Evolutionary conservation across 1,140 invertebrate genomes (phyloP).

Genomic region (Dendrolimus kikuchii): DNA sequence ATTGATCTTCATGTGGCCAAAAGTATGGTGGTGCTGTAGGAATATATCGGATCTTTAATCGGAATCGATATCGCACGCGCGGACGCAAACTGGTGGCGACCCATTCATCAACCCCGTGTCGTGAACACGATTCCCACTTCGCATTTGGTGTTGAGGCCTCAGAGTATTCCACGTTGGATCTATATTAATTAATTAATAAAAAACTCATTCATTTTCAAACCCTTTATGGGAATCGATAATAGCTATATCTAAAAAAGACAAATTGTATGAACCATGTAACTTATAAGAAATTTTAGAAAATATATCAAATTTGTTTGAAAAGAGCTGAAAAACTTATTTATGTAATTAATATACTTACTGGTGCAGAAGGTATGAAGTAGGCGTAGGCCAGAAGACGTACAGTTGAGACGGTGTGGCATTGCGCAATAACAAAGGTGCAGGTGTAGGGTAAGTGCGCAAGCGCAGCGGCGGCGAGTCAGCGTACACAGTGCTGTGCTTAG

Average conservation of each 20-base stretch:
- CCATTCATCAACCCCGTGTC: slow-evolving; percentile 51
- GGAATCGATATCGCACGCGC: slow-evolving; percentile 82
- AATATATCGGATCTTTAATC: slow-evolving; percentile 79
- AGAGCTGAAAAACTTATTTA: too few species aligned
- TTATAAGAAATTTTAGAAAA: too few species aligned
- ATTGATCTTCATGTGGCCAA: slow-evolving; percentile 79
- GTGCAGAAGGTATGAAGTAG: slow-evolving; percentile 37
- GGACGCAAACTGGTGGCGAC: slow-evolving; percentile 75
- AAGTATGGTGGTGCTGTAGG: slow-evolving; percentile 73
- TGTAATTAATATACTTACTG: slow-evolving; percentile 22
- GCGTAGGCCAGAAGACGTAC: slow-evolving; percentile 76
- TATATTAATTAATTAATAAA: slow-evolving; percentile 10
- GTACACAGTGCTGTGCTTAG: slow-evolving; percentile 76
- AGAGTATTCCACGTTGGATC: slow-evolving; percentile 44
- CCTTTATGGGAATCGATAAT: too few species aligned
- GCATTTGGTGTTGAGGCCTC: slow-evolving; percentile 26
- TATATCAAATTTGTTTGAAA: too few species aligned
- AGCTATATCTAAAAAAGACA: too few species aligned
- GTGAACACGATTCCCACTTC: slow-evolving; percentile 28
- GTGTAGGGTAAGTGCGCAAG: slow-evolving; percentile 79
- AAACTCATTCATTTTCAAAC: too few species aligned
- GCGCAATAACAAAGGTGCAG: slow-evolving; percentile 74
- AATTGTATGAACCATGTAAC: too few species aligned
- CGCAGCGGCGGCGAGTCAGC: slow-evolving; percentile 76
- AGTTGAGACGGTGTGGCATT: slow-evolving; percentile 74